Evolutionary conservation across 1,140 invertebrate species (phyloP), one percentile per base, ranked within the genome.

Genomic region (Campoletis sonorensis): DNA sequence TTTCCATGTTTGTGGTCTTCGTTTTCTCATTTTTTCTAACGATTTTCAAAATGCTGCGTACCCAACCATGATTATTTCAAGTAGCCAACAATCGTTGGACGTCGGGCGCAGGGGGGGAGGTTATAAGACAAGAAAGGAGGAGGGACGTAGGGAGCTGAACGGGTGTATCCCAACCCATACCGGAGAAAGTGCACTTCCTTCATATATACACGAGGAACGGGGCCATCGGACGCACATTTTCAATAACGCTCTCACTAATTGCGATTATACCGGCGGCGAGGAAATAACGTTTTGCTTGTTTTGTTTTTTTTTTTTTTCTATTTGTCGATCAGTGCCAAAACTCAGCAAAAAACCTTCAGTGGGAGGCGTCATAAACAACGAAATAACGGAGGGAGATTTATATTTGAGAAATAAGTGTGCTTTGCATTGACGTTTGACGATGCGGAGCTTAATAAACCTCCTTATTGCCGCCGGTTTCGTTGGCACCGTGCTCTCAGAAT

Each of bases 151-250:
- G 80, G 80, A 58, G 75, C 49, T 40, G 45, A 45, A 77, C 67
- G 71, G 73, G 58, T 77, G 64, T 71, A 67, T 79, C 15, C 61
- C 40, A 79, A 72, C 71, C n/a, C 40, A 79, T 85, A 81, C 84
- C 83, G 89, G 91, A 91, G 91, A 92, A 92, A 92, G 91, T 92
- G 81, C 85, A 86, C 85, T 88, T 89, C 91, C 88, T 92, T 91
- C 87, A 91, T 92, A 91, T 89, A 91, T 90, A 90, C 83, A 33
- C 79, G 84, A 54, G 81, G 76, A 70, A 81, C 82, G 85, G 85
- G 85, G 85, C 84, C 84, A 90, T 89, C 86, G 87, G 54, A 87
- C 85, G 87, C 89, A 70, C 67, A 90, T 90, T 91, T 91, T 90
- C 88, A 83, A 90, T 86, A 89, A 83, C 73, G 85, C 85, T 84